A percentile compares a stretch with the other conserved stretches of the same genome.
Conservation (phyloP, 2,888 invertebrate species). For the Eubasilissa splendida region DNA sequence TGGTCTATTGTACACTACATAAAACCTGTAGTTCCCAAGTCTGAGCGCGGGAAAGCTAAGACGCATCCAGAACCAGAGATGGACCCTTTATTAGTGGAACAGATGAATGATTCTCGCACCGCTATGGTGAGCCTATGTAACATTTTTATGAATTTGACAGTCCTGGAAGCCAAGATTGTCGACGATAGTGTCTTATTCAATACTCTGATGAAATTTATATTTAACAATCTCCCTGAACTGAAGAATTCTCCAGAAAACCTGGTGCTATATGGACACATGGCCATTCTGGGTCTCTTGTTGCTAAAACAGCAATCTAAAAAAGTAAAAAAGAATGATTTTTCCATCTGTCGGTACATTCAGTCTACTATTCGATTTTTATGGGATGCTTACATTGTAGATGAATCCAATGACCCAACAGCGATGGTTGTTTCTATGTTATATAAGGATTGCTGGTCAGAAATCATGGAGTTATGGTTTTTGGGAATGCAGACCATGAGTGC, state of each 20-base stretch:
- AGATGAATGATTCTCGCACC: constrained; percentile 87
- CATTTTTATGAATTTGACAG: constrained; percentile 93
- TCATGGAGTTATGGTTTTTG: constrained; percentile 93
- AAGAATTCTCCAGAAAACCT: constrained; percentile 89
- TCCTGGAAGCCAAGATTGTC: constrained; percentile 87
- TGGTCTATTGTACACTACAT: constrained; percentile 91
- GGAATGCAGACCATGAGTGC: constrained; percentile 95
- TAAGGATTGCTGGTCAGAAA: constrained; percentile 90
- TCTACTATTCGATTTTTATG: constrained; percentile 92
- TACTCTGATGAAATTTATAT: constrained; percentile 87
- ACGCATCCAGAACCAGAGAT: constrained; percentile 84
- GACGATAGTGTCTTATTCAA: constrained; percentile 85
- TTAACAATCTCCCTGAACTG: constrained; percentile 87
- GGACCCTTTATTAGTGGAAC: constrained; percentile 81
- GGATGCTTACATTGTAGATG: constrained; percentile 94
- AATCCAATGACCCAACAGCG: constrained; percentile 86
- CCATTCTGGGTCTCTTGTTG: constrained; percentile 86
- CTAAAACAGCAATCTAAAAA: constrained; percentile 88
- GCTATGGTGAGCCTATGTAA: constrained; percentile 93
- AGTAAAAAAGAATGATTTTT: constrained; percentile 90
- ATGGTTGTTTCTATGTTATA: constrained; percentile 89
- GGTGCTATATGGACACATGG: constrained; percentile 87
- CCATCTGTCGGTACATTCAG: constrained; percentile 91
- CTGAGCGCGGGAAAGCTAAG: constrained; percentile 83
- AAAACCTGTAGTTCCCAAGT: constrained; percentile 85